Conservation (phyloP, 2,888 invertebrate species). For the Sarcophaga variegata region DNA sequence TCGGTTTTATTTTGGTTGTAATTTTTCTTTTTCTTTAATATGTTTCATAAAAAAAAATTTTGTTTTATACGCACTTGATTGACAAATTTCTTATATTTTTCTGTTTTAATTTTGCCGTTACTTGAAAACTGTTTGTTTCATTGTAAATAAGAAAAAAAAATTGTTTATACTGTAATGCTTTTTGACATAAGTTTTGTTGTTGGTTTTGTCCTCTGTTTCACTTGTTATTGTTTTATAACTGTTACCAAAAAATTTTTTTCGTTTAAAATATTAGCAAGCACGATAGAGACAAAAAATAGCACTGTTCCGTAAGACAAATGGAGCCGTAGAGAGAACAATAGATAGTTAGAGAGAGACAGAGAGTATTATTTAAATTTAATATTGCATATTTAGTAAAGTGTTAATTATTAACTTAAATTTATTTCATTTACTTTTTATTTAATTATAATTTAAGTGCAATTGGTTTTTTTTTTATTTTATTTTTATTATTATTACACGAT, state of each 20-base stretch:
- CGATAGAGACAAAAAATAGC: background rate
- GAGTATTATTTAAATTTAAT: conserved; percentile 28
- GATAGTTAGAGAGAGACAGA: conserved; percentile 11
- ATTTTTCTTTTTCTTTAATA: too few species aligned
- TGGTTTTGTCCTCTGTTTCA: too few species aligned
- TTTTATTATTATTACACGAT: conserved; percentile 51
- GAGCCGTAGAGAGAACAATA: conserved; percentile 1
- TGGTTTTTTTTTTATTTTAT: conserved; percentile 8
- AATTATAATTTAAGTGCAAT: conserved; percentile 52
- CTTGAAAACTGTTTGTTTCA: too few species aligned
- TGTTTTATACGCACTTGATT: too few species aligned
- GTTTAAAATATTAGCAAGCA: conserved; percentile 32
- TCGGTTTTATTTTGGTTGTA: too few species aligned
- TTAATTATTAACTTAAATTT: background rate
- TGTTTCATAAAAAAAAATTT: too few species aligned
- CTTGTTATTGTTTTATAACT: too few species aligned
- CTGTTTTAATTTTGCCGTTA: too few species aligned
- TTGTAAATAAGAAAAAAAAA: too few species aligned
- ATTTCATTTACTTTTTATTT: background rate
- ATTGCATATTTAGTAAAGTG: conserved; percentile 28
- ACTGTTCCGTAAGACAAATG: background rate
- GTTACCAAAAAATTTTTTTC: background rate
- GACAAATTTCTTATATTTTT: too few species aligned
- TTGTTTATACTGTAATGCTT: too few species aligned
- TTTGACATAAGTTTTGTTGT: too few species aligned